Evolutionary conservation across 2,888 invertebrate genomes (phyloP).

Genomic region (Macropis europaea): DNA sequence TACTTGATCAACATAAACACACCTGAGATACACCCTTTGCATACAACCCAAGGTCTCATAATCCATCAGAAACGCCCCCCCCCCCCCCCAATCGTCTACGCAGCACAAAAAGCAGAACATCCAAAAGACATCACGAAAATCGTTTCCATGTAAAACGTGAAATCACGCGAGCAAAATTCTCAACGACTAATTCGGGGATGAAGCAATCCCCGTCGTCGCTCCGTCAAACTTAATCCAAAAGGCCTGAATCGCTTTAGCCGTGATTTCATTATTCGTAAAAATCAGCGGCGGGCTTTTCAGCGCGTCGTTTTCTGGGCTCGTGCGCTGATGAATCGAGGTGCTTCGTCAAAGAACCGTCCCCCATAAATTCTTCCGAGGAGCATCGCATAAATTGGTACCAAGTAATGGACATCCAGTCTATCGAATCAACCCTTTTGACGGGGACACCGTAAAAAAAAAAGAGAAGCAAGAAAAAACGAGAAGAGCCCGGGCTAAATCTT

Average conservation of each 20-base stretch:
- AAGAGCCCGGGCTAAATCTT: slow-evolving; percentile 21
- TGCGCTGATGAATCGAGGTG: neutral
- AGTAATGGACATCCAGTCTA: slow-evolving; percentile 17
- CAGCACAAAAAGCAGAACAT: too few relatives aligned
- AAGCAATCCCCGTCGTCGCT: neutral
- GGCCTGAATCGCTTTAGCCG: neutral
- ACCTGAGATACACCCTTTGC: too few relatives aligned
- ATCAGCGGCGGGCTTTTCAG: neutral
- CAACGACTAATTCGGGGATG: too few relatives aligned
- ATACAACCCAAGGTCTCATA: too few relatives aligned
- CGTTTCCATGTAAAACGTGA: too few relatives aligned
- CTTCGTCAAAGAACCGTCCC: slow-evolving; percentile 6
- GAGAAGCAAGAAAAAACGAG: neutral
- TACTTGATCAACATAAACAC: too few relatives aligned
- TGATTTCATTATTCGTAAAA: neutral
- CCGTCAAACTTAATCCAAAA: neutral
- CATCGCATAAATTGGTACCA: slow-evolving; percentile 28
- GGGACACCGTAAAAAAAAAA: neutral
- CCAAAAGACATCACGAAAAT: too few relatives aligned
- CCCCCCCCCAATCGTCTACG: too few relatives aligned
- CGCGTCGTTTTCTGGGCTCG: neutral
- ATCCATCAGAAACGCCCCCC: too few relatives aligned
- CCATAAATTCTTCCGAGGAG: slow-evolving; percentile 14
- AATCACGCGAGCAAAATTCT: too few relatives aligned
- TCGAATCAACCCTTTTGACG: slow-evolving; percentile 33